Evolutionary conservation across 2,888 invertebrate genomes (phyloP).

Genomic region (Neoitamus cyanurus): DNA sequence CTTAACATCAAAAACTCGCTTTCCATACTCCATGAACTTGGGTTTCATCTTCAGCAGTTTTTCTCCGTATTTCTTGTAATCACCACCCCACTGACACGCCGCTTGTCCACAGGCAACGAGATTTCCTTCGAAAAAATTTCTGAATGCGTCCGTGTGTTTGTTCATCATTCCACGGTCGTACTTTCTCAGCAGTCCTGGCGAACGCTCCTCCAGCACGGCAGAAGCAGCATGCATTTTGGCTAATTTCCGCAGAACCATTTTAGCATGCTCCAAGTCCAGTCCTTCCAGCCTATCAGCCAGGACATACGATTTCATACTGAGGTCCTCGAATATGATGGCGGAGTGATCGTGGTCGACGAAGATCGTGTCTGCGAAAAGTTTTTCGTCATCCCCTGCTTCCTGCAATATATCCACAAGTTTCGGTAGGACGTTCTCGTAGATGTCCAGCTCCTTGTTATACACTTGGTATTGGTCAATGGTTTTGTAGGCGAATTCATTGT

Average conservation of each 20-base stretch:
- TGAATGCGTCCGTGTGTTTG: conserved; percentile 61
- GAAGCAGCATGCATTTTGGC: conserved; percentile 69
- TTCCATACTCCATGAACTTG: conserved; percentile 61
- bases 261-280: conserved; percentile 65
- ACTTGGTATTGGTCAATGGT: conserved; percentile 62
- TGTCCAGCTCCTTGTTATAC: conserved; percentile 63
- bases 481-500: conserved; percentile 58
- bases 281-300: conserved; percentile 62
- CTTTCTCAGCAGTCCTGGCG: conserved; percentile 50
- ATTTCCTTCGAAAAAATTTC: conserved; percentile 59
- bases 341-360: conserved; percentile 60
- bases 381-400: conserved; percentile 58
- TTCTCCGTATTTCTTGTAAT: conserved; percentile 57
- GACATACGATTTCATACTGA: conserved; percentile 57
- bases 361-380: conserved; percentile 62
- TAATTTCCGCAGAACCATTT: conserved; percentile 63
- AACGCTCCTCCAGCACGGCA: conserved; percentile 66
- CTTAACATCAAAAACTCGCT: conserved; percentile 53
- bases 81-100: conserved; percentile 60
- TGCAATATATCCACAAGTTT: conserved; percentile 59
- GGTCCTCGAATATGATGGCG: conserved; percentile 63
- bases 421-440: conserved; percentile 62
- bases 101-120: conserved; percentile 59
- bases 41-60: conserved; percentile 59
- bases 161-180: conserved; percentile 64